A percentile compares a stretch with the other conserved stretches of the same genome.
These are phyloP conservation scores for Xiphorhynchus erythropygius DNA, from an alignment of 2,797 vertebrate species.

Conservation along the genomic window DNA sequence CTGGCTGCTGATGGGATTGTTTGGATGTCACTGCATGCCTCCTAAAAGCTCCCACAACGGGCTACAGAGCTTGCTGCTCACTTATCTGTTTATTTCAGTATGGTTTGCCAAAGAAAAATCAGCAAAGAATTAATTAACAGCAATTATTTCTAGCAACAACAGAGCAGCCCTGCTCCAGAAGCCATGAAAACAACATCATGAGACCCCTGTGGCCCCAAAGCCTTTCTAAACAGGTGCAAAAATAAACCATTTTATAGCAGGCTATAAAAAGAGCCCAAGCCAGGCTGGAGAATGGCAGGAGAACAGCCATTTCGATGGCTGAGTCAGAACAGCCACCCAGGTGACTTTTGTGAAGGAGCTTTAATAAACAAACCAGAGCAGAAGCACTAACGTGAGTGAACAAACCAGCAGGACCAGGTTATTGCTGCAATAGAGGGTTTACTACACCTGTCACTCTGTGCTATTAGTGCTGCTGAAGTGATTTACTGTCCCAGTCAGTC, in stretches of 20 bases:
- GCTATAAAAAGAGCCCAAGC: constrained; percentile 8
- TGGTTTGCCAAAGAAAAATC: constrained; percentile 56
- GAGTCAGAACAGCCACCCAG: background rate
- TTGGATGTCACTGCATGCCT: background rate
- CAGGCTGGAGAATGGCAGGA: constrained; percentile 15
- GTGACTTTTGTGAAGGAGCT: background rate
- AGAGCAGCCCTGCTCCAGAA: constrained; percentile 37
- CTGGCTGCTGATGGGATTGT: background rate
- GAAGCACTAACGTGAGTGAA: background rate
- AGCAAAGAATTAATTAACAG: constrained; percentile 69
- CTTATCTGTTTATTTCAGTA: background rate
- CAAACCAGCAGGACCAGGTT: constrained; percentile 12
- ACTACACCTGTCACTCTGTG: background rate
- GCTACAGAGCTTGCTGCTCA: background rate
- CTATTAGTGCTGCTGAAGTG: constrained; percentile 28
- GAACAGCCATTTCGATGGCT: background rate
- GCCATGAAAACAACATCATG: constrained; percentile 47
- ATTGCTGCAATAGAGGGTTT: constrained; percentile 14
- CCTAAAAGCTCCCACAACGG: background rate
- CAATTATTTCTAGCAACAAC: constrained; percentile 57
- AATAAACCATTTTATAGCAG: constrained; percentile 21
- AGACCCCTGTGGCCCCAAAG: constrained; percentile 31
- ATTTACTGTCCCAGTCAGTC: constrained; percentile 42
- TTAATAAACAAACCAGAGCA: constrained; percentile 1
- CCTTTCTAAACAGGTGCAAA: constrained; percentile 56